phyloP scores from a whole-genome alignment of 2,888 invertebrate genomes.

The Drosophila cognata region DNA sequence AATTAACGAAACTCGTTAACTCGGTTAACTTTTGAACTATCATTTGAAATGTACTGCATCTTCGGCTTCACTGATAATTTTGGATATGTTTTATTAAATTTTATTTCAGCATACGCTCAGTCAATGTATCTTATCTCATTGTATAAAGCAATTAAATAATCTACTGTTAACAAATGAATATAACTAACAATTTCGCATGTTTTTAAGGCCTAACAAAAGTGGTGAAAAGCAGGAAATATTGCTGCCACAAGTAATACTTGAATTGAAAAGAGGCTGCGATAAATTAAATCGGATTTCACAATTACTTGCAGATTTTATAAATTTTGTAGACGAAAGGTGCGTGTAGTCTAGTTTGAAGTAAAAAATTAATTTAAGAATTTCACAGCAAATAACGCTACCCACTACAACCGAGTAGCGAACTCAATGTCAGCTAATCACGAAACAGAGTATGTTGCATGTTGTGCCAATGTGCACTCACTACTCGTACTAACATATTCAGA shows the following conservation, averaged over 20 bases:
- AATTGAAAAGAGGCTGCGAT: conserved; percentile 69
- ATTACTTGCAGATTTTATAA: conserved; percentile 71
- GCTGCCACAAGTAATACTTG: conserved; percentile 59
- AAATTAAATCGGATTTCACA: conserved; percentile 69
- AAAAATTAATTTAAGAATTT: conserved; percentile 64
- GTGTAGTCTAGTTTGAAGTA: conserved; percentile 52
- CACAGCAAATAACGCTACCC: conserved; percentile 59
- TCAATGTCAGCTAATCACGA: conserved; percentile 69
- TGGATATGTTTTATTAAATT: not conserved
- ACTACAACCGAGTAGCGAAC: conserved; percentile 30
- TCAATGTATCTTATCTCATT: not conserved
- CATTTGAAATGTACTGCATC: not conserved
- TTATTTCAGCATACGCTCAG: not conserved
- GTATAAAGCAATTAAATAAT: not conserved
- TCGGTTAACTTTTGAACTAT: no score
- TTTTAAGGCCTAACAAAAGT: conserved; percentile 19
- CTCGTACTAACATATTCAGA: conserved; percentile 51
- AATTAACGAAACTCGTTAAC: not conserved
- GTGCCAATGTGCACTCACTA: conserved; percentile 49
- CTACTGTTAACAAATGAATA: conserved; percentile 9
- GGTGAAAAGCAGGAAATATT: conserved; percentile 19
- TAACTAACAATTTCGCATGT: conserved; percentile 11
- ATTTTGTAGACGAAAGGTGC: conserved; percentile 61
- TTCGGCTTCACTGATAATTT: not conserved
- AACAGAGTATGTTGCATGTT: conserved; percentile 69